Conservation (phyloP, 2,797 vertebrate species). For the Percopsis omiscomaycus region DNA sequence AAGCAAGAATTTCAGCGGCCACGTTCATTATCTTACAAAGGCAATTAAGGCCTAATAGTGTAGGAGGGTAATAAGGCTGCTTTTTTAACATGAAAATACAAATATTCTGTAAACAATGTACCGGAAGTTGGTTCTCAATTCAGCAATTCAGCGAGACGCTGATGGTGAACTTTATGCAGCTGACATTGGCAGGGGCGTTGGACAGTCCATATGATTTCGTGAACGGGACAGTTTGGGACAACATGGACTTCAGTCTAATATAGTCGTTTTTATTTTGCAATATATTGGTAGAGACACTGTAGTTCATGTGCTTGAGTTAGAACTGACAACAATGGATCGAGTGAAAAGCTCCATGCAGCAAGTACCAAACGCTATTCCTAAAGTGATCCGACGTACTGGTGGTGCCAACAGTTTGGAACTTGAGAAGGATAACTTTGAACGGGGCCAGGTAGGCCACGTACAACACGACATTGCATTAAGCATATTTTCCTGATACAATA, state of each 20-base stretch:
- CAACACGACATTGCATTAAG: background rate
- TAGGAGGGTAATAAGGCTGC: too few species aligned
- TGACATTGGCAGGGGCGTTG: conserved; percentile 65
- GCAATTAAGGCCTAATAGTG: too few species aligned
- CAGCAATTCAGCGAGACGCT: background rate
- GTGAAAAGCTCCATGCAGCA: conserved; percentile 91
- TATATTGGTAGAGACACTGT: conserved; percentile 22
- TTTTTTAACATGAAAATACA: too few species aligned
- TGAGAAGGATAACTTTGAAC: conserved; percentile 90
- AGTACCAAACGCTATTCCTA: conserved; percentile 88
- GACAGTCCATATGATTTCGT: conserved; percentile 47
- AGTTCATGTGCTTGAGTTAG: conserved; percentile 34
- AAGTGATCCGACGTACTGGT: conserved; percentile 86
- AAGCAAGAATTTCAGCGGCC: too few species aligned
- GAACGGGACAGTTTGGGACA: conserved; percentile 48
- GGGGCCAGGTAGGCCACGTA: conserved; percentile 80
- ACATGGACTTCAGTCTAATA: conserved; percentile 61
- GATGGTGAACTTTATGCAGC: conserved; percentile 26
- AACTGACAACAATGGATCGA: conserved; percentile 82
- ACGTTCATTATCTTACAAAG: too few species aligned
- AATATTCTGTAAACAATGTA: conserved; percentile 4
- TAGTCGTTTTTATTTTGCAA: conserved; percentile 33
- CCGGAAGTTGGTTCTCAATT: conserved; percentile 19
- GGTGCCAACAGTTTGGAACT: conserved; percentile 83
- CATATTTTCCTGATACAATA: too few species aligned